A percentile compares a stretch with the other conserved stretches of the same genome.
Conservation (phyloP, 2,888 invertebrate species). For the Psylliodes chrysocephalus region DNA sequence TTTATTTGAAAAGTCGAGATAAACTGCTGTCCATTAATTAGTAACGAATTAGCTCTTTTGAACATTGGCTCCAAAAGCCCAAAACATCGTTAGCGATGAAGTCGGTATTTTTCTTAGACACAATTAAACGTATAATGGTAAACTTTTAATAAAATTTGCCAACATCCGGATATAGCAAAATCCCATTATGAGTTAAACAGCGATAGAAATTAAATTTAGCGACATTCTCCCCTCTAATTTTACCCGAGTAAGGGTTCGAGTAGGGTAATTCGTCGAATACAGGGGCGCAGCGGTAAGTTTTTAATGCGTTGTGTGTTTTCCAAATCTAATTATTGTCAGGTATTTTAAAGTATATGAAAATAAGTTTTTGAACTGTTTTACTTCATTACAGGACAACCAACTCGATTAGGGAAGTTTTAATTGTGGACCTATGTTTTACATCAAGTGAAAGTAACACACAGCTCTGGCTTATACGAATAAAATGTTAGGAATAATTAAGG, state of each 20-base stretch:
- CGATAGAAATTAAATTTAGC: constrained; percentile 8
- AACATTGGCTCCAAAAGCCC: background rate
- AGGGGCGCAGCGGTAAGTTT: background rate
- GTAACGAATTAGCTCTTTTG: background rate
- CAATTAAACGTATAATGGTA: constrained; percentile 13
- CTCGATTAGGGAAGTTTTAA: too few species aligned
- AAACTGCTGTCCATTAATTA: constrained; percentile 8
- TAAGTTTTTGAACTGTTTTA: background rate
- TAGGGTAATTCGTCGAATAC: constrained; percentile 1
- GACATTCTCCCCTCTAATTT: constrained; percentile 8
- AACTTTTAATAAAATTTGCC: constrained; percentile 12
- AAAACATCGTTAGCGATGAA: constrained; percentile 1
- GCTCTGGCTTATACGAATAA: too few species aligned
- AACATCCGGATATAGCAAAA: constrained; percentile 10
- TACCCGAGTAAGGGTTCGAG: background rate
- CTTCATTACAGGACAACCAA: too few species aligned
- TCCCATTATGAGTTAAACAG: constrained; percentile 8
- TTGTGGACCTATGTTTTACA: too few species aligned
- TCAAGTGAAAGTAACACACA: too few species aligned
- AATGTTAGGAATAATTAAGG: too few species aligned
- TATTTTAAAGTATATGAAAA: constrained; percentile 1
- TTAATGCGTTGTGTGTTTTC: background rate
- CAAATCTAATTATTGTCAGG: background rate
- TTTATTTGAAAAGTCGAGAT: background rate
- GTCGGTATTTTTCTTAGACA: constrained; percentile 9